These are phyloP conservation scores for Drosophila borealis DNA, from an alignment of 2,888 invertebrate species.

Conservation along the genomic window DNA sequence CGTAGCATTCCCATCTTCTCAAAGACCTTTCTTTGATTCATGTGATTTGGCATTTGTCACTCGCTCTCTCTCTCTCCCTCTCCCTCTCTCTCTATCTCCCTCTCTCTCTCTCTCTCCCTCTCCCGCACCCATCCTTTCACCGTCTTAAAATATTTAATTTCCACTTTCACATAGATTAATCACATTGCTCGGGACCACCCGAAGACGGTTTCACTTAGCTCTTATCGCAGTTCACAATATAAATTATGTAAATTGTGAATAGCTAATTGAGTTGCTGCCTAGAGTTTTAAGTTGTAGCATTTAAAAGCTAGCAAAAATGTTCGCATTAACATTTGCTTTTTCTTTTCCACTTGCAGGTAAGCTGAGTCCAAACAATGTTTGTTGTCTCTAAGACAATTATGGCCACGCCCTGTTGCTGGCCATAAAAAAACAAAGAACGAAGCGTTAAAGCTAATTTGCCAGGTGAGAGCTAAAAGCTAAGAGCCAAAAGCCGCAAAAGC, in stretches of 20 bases:
- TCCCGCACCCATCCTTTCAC: not conserved
- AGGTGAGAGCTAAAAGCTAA: constrained; percentile 56
- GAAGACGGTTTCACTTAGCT: constrained; percentile 23
- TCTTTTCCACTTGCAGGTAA: constrained; percentile 49
- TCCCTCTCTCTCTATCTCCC: too few species aligned
- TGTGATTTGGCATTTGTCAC: constrained; percentile 45
- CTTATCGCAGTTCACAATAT: constrained; percentile 12
- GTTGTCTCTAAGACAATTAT: constrained; percentile 55
- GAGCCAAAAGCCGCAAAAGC: constrained; percentile 11
- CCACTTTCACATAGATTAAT: constrained; percentile 65
- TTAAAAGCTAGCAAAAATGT: constrained; percentile 17
- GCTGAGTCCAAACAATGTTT: constrained; percentile 29
- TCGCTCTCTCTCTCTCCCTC: constrained; percentile 10
- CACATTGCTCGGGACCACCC: constrained; percentile 15
- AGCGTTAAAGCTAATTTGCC: constrained; percentile 51
- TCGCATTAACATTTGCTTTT: constrained; percentile 37
- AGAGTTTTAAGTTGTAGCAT: not conserved
- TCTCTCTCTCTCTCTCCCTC: not conserved
- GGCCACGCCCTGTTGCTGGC: constrained; percentile 64
- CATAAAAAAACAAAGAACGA: constrained; percentile 38
- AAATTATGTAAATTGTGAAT: constrained; percentile 28
- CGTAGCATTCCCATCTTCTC: not conserved
- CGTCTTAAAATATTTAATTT: constrained; percentile 39
- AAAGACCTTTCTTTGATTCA: constrained; percentile 8
- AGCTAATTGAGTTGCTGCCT: constrained; percentile 40